Evolutionary conservation across 2,888 invertebrate species (phyloP).

Genomic region (Plebejus melissa): DNA sequence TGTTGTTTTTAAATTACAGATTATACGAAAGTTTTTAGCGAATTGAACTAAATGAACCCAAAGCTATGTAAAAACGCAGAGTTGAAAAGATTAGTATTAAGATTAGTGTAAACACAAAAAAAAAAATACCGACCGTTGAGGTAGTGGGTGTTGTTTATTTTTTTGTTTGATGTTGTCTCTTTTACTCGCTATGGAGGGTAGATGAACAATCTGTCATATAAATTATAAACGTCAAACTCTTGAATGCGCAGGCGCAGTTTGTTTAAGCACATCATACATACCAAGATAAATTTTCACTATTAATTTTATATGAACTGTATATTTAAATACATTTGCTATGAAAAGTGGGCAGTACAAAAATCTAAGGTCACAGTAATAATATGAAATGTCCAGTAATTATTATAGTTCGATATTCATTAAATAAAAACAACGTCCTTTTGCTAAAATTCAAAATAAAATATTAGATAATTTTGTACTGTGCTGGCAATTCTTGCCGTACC

Average conservation of each 20-base stretch:
- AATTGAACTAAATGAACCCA: constrained; percentile 62
- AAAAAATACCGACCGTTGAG: constrained; percentile 40
- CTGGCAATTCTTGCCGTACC: neutral
- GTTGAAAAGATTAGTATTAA: constrained; percentile 53
- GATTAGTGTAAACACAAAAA: constrained; percentile 54
- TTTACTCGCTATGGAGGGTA: neutral
- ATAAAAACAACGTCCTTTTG: neutral
- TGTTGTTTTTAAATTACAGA: constrained; percentile 41
- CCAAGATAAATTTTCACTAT: neutral
- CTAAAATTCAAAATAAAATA: neutral
- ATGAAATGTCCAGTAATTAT: neutral
- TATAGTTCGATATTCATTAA: neutral
- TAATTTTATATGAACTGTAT: neutral
- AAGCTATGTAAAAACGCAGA: constrained; percentile 54
- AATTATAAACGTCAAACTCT: neutral
- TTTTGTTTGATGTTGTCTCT: neutral
- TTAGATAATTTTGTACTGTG: neutral
- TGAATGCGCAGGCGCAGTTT: neutral
- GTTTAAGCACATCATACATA: neutral
- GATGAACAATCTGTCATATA: neutral
- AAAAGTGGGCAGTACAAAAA: neutral
- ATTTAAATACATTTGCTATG: neutral
- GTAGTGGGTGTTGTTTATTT: constrained; percentile 10
- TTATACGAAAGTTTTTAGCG: constrained; percentile 44
- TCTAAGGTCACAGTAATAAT: neutral